These are phyloP conservation scores for Anableps anableps DNA, from an alignment of 2,797 vertebrate genomes.

Conservation along the genomic window DNA sequence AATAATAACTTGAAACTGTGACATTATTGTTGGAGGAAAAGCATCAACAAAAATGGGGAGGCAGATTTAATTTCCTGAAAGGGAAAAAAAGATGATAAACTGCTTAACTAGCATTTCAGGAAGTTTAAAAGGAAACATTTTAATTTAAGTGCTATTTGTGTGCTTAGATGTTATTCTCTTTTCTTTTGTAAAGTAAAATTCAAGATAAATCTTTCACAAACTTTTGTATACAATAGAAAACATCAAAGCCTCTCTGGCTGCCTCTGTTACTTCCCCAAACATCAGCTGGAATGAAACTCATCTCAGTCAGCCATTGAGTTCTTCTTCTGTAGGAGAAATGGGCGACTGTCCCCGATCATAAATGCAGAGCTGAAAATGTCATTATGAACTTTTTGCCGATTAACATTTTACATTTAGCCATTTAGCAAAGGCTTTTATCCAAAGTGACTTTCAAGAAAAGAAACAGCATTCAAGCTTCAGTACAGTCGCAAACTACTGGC, in stretches of 20 bases:
- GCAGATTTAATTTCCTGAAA: not conserved
- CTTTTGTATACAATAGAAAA: not conserved
- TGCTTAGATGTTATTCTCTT: not conserved
- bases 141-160: not conserved
- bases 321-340: not conserved
- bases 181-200: not conserved
- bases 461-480: not conserved
- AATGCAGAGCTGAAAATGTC: slow-evolving; percentile 1
- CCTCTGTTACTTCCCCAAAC: not conserved
- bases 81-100: not conserved
- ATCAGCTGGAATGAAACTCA: not conserved
- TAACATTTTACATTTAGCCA: slow-evolving; percentile 16
- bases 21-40: not conserved
- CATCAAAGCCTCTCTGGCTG: not conserved
- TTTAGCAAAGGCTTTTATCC: slow-evolving; percentile 5
- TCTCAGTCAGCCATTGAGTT: not conserved
- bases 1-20: not conserved
- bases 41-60: not conserved
- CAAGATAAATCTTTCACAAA: not conserved
- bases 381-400: slow-evolving; percentile 6
- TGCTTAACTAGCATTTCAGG: not conserved
- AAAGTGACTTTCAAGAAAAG: not conserved
- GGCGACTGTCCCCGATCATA: not conserved
- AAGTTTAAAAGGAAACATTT: not conserved
- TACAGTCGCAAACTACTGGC: not conserved